Percentiles rank a stretch among this genome's conserved stretches.
Evolutionary conservation across 2,797 vertebrate genomes (phyloP).

Genomic region (Thripadectes ignobilis): DNA sequence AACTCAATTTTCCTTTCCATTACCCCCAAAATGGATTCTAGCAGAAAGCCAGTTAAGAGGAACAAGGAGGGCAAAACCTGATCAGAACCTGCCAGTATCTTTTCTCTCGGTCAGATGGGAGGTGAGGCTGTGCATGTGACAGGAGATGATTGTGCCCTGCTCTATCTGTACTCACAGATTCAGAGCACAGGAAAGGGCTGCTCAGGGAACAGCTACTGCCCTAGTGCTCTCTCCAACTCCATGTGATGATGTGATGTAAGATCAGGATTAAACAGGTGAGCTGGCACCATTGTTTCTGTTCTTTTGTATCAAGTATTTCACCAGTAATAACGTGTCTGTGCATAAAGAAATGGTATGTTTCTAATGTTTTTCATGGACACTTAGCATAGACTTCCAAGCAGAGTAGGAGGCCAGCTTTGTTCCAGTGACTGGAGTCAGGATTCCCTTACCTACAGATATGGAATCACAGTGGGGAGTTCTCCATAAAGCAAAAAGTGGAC

Average conservation of each 20-base stretch:
- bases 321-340: neutral
- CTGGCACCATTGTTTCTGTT: neutral
- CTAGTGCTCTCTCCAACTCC: neutral
- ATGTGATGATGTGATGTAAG: neutral
- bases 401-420: neutral
- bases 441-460: neutral
- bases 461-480: neutral
- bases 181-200: neutral
- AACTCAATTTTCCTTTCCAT: slow-evolving; percentile 62
- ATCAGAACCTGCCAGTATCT: neutral
- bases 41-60: slow-evolving; percentile 17
- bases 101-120: neutral
- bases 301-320: neutral
- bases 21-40: slow-evolving; percentile 25
- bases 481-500: neutral
- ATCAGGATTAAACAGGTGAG: neutral
- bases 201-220: neutral
- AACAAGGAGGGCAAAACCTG: slow-evolving; percentile 12
- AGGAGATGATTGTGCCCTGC: neutral
- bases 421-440: neutral
- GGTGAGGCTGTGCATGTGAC: neutral
- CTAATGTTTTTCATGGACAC: neutral
- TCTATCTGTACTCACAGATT: neutral
- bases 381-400: neutral
- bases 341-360: neutral